Percentiles rank a stretch among this genome's conserved stretches.
phyloP scores from a whole-genome alignment of 2,888 invertebrate species.

The Malthinus seriepunctatus region DNA sequence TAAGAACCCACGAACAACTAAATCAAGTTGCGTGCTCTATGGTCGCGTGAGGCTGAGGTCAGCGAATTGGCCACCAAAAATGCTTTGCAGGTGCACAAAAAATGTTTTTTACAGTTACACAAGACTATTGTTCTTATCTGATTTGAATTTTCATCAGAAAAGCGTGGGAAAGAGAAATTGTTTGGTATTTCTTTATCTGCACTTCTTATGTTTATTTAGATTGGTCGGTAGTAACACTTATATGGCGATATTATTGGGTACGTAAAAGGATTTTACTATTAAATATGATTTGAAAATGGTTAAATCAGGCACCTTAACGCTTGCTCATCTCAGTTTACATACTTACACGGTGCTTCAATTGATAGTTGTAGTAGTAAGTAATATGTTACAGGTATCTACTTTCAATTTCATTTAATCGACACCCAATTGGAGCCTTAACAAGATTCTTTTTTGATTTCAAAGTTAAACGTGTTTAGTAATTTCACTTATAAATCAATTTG shows the following conservation, averaged over 20 bases:
- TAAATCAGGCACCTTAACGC: slow-evolving; percentile 13
- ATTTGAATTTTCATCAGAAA: slow-evolving; percentile 25
- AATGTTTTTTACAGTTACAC: slow-evolving; percentile 28
- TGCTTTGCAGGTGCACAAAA: slow-evolving; percentile 31
- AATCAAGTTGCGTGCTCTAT: slow-evolving; percentile 31
- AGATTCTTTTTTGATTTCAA: no score
- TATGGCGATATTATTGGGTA: slow-evolving; percentile 7
- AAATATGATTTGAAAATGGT: slow-evolving; percentile 12
- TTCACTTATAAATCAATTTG: slow-evolving; percentile 29
- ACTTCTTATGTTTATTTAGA: slow-evolving; percentile 5
- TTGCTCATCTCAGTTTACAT: slow-evolving; percentile 14
- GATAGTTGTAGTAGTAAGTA: not conserved
- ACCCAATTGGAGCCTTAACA: no score
- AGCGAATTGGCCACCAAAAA: slow-evolving; percentile 27
- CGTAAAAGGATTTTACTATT: slow-evolving; percentile 12
- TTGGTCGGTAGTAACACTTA: slow-evolving; percentile 4
- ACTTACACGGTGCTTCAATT: no score
- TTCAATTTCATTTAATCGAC: not conserved
- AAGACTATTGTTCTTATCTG: slow-evolving; percentile 31
- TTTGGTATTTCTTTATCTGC: slow-evolving; percentile 13
- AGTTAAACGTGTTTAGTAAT: slow-evolving; percentile 5
- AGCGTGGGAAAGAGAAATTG: slow-evolving; percentile 29
- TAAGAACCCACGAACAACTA: slow-evolving; percentile 27
- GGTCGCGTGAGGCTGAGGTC: slow-evolving; percentile 29
- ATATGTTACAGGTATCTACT: not conserved